Base-by-base conservation (phyloP, 2,888 invertebrate species). In the Pristionchus arcanus region DNA sequence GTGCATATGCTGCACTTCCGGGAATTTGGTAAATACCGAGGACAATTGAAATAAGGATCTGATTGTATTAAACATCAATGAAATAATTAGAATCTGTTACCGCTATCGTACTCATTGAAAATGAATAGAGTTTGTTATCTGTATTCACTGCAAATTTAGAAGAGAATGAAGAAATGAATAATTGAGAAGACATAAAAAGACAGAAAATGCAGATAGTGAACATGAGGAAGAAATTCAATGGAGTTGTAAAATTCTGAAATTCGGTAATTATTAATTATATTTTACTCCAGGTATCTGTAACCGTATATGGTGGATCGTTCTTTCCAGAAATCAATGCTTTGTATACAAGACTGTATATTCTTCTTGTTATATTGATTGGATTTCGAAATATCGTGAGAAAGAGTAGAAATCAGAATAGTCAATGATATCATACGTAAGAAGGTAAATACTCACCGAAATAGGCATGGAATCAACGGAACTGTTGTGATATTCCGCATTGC, bases 221-320 rank as follows among this genome's bases (percentile, higher is more conserved):
- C 28, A 71, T 31, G 31, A 71, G 66, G 66, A 66, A 66, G 66
- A 66, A 71, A 19, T 71, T 71, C 34, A 71, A 71, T 28, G n/a
- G 66, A n/a, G 25, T 66, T n/a, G 66, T 66, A n/a, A 66, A 66
- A 16, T n/a, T n/a, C 66, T 66, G 11, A n/a, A 42, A 42, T 42
- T 3, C 11, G 66, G 19, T 2, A 55, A 9, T 66, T 11, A 66
- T n/a, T 55, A n/a, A 59, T 66, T 2, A n/a, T 5, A 1, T 9
- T 4, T 66, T 66, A n/a, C 66, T 66, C 66, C 9, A 59, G 16
- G n/a, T n/a, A 63, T 63, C 63, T 66, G 25, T 66, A 9, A 66
- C 66, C 3, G 66, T 5, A 15, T 31, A 31, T 11, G 71, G 71
- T 11, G 71, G 71, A 71, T 28, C 71, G 25, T 9, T 19, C 28